Conservation (phyloP, 2,797 vertebrate genomes). For the Enteromius afrohamiltoni region DNA sequence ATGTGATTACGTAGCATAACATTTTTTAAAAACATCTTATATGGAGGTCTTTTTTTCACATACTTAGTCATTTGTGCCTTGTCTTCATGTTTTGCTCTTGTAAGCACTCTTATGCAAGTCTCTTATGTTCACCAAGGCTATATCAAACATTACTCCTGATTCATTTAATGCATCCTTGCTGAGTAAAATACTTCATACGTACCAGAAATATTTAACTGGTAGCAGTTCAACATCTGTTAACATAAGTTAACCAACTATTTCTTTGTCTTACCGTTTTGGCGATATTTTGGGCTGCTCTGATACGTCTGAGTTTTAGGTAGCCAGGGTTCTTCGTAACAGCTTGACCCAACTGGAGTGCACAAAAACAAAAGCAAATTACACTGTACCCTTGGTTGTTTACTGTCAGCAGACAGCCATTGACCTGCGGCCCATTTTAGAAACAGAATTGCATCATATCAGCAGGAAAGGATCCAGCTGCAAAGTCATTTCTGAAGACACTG, state of each 20-base stretch:
- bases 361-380: constrained; percentile 32
- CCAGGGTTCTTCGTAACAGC: constrained; percentile 92
- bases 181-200: background rate
- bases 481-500: background rate
- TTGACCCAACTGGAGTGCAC: constrained; percentile 76
- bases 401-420: constrained; percentile 33
- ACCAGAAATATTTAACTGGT: background rate
- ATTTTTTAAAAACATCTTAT: background rate
- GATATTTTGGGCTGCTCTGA: constrained; percentile 92
- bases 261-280: constrained; percentile 85
- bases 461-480: constrained; percentile 22
- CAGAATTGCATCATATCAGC: constrained; percentile 45
- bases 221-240: background rate
- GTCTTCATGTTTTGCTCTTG: background rate
- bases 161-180: background rate
- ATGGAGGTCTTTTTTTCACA: background rate
- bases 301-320: constrained; percentile 91
- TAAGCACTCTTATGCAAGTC: background rate
- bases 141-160: background rate
- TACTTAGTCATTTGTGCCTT: background rate
- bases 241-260: background rate
- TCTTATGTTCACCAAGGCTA: background rate
- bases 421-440: constrained; percentile 33
- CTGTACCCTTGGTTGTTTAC: constrained; percentile 7
- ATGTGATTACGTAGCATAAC: background rate